Base-by-base conservation (phyloP, 2,888 invertebrate species). In the Dicyrtomina minuta region DNA sequence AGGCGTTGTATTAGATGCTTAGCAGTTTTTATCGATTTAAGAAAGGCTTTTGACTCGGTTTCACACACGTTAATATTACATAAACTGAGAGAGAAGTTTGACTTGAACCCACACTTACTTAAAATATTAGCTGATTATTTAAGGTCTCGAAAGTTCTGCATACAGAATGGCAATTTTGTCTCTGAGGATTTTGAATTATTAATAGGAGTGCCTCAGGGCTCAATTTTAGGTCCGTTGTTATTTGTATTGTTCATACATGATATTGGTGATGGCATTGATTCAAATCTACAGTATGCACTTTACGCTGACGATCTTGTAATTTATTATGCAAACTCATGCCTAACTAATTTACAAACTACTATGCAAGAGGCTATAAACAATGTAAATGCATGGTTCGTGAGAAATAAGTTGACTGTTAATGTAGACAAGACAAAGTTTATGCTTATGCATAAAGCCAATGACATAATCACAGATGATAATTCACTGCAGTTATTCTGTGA, bases 161-260 rank as follows among this genome's bases (percentile, higher is more conserved):
- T 64, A 3, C 6, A 39, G 8, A 3, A 27, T 1, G 49, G 27
- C n/a, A 17, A 27, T 8, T 39, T 8, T 26, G 22, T 49, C 17
- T 64, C 64, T 4, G 46, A 46, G 6, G 5, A 6, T 3, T 64
- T 27, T 49, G 46, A 39, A 2, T 8, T 49, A 1, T 1, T 10
- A 2, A 1, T 1, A 20, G 65, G 68, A 1, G 58, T 62, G 4
- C 58, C 66, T 2, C 56, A 65, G 12, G 73, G 73, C 0, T 43
- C 49, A 1, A 17, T 46, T 2, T 15, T 73, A 17, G 73, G 71
- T 2, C 67, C 69, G 1, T 41, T 73, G 10, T 6, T 67, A 6
- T 73, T 66, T 58, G 43, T 64, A 1, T 1, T 68, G 0, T 73
- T 55, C 62, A 71, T 71, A n/a, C 65, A 74, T 66, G 69, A 70